These are phyloP conservation scores for Caenorhabditis japonica DNA, from an alignment of 2,888 invertebrate species.

Conservation along the genomic window DNA sequence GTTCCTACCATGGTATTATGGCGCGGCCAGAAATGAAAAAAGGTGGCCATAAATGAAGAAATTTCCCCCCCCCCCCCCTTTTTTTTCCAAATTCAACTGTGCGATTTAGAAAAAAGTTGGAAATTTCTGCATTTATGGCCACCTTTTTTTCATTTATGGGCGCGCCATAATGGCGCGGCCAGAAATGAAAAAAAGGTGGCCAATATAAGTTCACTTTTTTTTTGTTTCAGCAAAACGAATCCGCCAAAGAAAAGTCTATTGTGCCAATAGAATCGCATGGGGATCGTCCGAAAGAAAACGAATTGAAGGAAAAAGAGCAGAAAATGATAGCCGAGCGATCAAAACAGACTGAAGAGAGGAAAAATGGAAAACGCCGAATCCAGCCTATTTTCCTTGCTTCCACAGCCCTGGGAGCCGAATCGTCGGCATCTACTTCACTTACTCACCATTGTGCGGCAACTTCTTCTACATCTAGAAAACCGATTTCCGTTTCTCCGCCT, in stretches of 20 bases:
- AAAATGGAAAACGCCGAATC: constrained; percentile 92
- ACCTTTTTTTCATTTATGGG: too few species aligned
- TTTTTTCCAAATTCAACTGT: background rate
- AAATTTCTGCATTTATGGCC: too few species aligned
- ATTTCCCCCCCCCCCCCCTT: too few species aligned
- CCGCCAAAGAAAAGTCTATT: background rate
- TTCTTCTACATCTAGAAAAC: too few species aligned
- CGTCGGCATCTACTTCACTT: background rate
- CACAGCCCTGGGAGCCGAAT: constrained; percentile 32
- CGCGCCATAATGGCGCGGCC: too few species aligned
- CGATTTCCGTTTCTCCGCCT: constrained; percentile 11
- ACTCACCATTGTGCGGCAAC: background rate
- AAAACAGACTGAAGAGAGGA: constrained; percentile 66
- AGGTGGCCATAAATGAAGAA: background rate
- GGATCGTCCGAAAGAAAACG: constrained; percentile 21
- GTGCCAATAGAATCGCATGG: background rate
- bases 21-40: background rate
- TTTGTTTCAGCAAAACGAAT: constrained; percentile 23
- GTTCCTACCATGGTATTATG: too few species aligned
- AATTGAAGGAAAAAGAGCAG: constrained; percentile 33
- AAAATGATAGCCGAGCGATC: constrained; percentile 54
- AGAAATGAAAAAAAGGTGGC: too few species aligned
- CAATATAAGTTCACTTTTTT: too few species aligned
- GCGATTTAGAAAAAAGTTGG: background rate
- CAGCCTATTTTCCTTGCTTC: constrained; percentile 90